These are phyloP conservation scores for Sebastes steindachneri DNA, from an alignment of 2,797 vertebrate species.

Conservation along the genomic window DNA sequence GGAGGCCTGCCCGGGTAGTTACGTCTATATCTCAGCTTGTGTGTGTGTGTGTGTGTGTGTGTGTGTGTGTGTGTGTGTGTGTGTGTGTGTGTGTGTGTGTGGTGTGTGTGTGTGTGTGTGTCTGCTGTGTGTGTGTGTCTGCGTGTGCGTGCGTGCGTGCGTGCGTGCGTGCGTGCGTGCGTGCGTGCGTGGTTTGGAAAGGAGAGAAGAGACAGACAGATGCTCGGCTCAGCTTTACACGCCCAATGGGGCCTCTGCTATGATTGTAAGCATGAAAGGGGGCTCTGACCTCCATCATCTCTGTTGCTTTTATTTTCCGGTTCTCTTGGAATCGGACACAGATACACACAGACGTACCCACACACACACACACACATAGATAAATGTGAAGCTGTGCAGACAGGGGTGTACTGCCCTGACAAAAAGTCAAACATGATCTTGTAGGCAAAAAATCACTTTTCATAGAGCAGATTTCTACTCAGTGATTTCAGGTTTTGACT, in stretches of 20 bases:
- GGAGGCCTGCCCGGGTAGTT: slow-evolving; percentile 74
- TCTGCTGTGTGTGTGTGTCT: slow-evolving; percentile 9
- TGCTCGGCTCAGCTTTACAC: slow-evolving; percentile 80
- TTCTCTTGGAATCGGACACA: slow-evolving; percentile 76
- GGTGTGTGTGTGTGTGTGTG: slow-evolving; percentile 23
- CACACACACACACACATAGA: slow-evolving; percentile 44
- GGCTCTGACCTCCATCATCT: slow-evolving; percentile 83
- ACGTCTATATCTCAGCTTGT: slow-evolving; percentile 81
- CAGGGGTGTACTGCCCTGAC: slow-evolving; percentile 54
- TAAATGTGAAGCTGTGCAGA: slow-evolving; percentile 69
- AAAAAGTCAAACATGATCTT: slow-evolving; percentile 71
- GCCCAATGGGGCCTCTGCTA: slow-evolving; percentile 79
- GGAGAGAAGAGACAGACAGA: slow-evolving; percentile 83
- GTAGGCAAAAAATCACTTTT: slow-evolving; percentile 63
- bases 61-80: slow-evolving; percentile 19
- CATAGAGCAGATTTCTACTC: slow-evolving; percentile 47
- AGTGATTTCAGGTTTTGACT: slow-evolving; percentile 61
- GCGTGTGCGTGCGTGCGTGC: not conserved
- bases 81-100: slow-evolving; percentile 29
- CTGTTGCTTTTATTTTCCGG: slow-evolving; percentile 79
- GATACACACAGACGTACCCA: slow-evolving; percentile 59
- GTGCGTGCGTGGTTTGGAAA: slow-evolving; percentile 76
- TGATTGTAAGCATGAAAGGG: slow-evolving; percentile 83
- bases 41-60: slow-evolving; percentile 16
- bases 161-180: not conserved